Evolutionary conservation across 2,797 vertebrate genomes (phyloP).

Genomic region (Orestias chungarensis): DNA sequence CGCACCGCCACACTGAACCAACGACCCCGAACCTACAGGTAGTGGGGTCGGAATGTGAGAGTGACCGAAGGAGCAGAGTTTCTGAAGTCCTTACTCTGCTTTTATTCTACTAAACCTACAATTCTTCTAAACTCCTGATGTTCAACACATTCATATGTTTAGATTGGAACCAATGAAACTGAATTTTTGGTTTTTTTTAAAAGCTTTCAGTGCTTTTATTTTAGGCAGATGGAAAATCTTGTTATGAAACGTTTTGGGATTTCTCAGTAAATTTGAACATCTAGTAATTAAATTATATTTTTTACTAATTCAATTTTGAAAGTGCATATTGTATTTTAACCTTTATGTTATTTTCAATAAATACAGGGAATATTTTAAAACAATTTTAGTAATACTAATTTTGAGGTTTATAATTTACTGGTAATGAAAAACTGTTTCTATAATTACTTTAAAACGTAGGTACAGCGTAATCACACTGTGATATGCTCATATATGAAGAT

Average conservation of each 20-base stretch:
- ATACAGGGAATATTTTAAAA: background rate
- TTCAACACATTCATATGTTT: slow-evolving; percentile 14
- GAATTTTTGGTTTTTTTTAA: background rate
- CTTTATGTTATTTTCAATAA: background rate
- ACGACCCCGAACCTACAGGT: slow-evolving; percentile 96
- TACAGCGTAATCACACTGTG: no score
- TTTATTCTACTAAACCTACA: background rate
- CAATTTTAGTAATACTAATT: background rate
- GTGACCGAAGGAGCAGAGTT: slow-evolving; percentile 2
- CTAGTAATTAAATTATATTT: background rate
- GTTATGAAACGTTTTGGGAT: background rate
- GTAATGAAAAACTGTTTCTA: background rate
- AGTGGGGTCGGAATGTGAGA: slow-evolving; percentile 55
- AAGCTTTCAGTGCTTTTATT: background rate
- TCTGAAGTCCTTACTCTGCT: background rate
- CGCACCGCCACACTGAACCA: slow-evolving; percentile 94
- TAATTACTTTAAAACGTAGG: background rate
- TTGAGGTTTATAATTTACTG: background rate
- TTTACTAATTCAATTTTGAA: background rate
- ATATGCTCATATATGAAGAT: background rate
- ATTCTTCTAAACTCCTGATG: background rate
- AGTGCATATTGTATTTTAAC: background rate
- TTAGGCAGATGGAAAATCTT: no score
- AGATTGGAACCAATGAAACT: background rate
- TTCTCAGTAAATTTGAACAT: background rate